phyloP scores from a whole-genome alignment of 2,888 invertebrate species.

The Lithophane semibrunnea region DNA sequence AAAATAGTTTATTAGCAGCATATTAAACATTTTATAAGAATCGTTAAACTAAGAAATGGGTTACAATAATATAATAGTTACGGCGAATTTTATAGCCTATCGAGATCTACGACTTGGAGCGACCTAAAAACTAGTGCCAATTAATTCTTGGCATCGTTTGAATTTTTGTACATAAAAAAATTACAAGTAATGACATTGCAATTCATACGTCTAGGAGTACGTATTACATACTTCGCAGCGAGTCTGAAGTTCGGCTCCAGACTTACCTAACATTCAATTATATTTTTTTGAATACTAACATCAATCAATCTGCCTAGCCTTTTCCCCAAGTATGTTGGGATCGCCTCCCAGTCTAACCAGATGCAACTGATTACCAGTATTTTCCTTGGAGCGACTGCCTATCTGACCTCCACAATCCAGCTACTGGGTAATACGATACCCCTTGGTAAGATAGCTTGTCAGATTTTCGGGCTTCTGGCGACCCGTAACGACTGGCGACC shows the following conservation, averaged over 20 bases:
- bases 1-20: slow-evolving; percentile 36
- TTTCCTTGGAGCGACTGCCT: no score
- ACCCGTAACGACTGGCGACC: no score
- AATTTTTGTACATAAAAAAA: slow-evolving; percentile 20
- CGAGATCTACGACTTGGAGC: slow-evolving; percentile 35
- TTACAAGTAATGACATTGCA: slow-evolving; percentile 5
- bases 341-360: no score
- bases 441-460: no score
- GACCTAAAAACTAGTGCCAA: slow-evolving; percentile 54
- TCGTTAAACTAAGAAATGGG: slow-evolving; percentile 50
- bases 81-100: slow-evolving; percentile 36
- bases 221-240: neutral
- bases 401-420: no score
- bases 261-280: neutral
- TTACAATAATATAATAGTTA: slow-evolving; percentile 39
- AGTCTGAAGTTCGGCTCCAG: neutral
- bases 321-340: no score
- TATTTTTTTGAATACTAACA: no score
- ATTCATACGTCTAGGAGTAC: neutral
- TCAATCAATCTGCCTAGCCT: no score
- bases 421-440: no score
- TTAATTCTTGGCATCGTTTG: slow-evolving; percentile 41
- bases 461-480: no score
- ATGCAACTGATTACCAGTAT: no score
- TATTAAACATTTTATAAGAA: slow-evolving; percentile 45